Evolutionary conservation across 2,797 vertebrate genomes (phyloP).

Genomic region (Melanotaenia parkinsoni): DNA sequence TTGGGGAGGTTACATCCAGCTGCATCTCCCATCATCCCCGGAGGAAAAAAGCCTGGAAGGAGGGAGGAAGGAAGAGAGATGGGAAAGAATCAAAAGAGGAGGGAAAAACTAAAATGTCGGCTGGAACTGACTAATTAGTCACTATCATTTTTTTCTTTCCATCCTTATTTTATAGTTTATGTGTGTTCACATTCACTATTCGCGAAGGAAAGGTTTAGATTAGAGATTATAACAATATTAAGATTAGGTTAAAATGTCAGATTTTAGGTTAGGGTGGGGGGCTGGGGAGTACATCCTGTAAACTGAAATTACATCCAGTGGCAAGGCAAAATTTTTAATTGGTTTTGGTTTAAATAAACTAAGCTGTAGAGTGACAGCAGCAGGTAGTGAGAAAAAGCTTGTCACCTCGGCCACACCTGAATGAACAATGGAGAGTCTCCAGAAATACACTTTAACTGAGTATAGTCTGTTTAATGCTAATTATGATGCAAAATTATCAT

Average conservation of each 20-base stretch:
- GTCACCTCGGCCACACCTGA: no score
- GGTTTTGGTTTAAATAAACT: neutral
- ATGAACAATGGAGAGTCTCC: neutral
- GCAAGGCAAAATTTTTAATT: neutral
- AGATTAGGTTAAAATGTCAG: neutral
- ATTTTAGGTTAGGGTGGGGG: neutral
- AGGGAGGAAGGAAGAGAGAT: conserved; percentile 15
- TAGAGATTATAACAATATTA: neutral
- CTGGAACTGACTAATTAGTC: conserved; percentile 26
- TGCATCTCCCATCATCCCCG: conserved; percentile 69
- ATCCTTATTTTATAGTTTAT: neutral
- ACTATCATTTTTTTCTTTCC: neutral
- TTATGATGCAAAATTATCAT: no score
- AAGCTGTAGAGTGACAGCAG: neutral
- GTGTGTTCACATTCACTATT: neutral
- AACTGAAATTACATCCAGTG: neutral
- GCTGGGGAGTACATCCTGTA: neutral
- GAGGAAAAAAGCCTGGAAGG: conserved; percentile 51
- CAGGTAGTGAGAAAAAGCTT: neutral
- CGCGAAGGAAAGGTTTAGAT: neutral
- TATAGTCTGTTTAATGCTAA: neutral
- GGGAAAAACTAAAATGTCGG: conserved; percentile 19
- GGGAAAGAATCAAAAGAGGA: conserved; percentile 9
- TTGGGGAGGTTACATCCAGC: conserved; percentile 53
- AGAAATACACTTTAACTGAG: neutral